Evolutionary conservation across 2,888 invertebrate species (phyloP).

Genomic region (Acronicta psi): DNA sequence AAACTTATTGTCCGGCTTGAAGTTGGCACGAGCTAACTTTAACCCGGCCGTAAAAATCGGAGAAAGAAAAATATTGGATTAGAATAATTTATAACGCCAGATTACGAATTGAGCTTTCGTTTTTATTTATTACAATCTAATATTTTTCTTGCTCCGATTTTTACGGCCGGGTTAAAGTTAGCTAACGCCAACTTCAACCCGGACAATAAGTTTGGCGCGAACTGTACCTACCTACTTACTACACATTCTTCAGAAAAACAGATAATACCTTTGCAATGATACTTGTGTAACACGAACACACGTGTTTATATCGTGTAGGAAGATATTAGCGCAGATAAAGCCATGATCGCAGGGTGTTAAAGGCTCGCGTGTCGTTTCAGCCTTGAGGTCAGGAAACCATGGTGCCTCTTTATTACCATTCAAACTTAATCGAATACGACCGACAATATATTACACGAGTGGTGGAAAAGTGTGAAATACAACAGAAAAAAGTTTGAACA

Average conservation of each 20-base stretch:
- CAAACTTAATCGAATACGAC: constrained; percentile 80
- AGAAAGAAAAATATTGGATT: too few relatives aligned
- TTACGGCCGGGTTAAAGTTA: too few relatives aligned
- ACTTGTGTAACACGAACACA: constrained; percentile 31
- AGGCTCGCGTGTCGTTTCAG: constrained; percentile 75
- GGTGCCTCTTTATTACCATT: constrained; percentile 75
- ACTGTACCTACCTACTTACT: neutral
- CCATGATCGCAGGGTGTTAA: constrained; percentile 64
- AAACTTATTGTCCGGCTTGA: too few relatives aligned
- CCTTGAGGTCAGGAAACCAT: constrained; percentile 68
- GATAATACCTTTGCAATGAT: constrained; percentile 34
- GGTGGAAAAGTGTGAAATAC: constrained; percentile 59
- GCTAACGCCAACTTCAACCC: too few relatives aligned
- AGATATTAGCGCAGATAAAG: constrained; percentile 76
- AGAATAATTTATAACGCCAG: too few relatives aligned
- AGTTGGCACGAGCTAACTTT: too few relatives aligned
- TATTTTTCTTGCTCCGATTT: too few relatives aligned
- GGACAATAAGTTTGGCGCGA: too few relatives aligned
- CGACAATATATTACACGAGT: constrained; percentile 66
- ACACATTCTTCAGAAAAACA: constrained; percentile 18
- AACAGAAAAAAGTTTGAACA: constrained; percentile 59
- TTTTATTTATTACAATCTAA: too few relatives aligned
- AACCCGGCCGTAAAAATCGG: too few relatives aligned
- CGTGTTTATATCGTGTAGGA: constrained; percentile 50
- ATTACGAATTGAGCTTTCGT: too few relatives aligned